phyloP scores from a whole-genome alignment of 2,888 invertebrate species.

The Ceriagrion tenellum region DNA sequence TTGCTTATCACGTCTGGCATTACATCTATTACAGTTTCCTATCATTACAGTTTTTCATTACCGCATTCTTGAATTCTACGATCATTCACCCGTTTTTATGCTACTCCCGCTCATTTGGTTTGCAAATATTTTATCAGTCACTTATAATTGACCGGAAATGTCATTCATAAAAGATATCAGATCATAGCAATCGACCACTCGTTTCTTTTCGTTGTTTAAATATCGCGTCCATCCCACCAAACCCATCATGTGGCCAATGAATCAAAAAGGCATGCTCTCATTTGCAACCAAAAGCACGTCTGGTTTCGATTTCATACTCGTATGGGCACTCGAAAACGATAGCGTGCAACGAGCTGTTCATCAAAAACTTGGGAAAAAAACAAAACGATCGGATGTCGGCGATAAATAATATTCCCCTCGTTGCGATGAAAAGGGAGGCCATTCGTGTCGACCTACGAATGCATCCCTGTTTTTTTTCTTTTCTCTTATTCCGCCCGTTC shows the following conservation, averaged over 20 bases:
- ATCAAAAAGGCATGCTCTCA: neutral
- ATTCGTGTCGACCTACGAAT: neutral
- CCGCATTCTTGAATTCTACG: no score
- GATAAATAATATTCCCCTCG: neutral
- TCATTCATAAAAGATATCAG: neutral
- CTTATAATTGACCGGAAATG: neutral
- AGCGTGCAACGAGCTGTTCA: neutral
- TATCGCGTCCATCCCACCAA: neutral
- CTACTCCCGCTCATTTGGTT: neutral
- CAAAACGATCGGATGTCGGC: neutral
- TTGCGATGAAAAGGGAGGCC: neutral
- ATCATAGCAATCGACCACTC: neutral
- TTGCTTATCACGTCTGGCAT: no score
- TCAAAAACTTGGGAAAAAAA: neutral
- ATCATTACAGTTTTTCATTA: no score
- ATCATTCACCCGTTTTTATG: neutral
- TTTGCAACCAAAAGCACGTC: neutral
- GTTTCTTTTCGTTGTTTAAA: neutral
- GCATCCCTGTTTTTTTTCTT: neutral
- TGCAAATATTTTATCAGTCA: neutral
- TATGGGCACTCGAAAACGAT: neutral
- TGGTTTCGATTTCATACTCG: neutral
- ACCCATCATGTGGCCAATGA: neutral
- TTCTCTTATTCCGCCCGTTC: neutral
- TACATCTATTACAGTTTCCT: no score